A percentile compares a stretch with the other conserved stretches of the same genome.
phyloP scores from a whole-genome alignment of 2,888 invertebrate genomes.

The Temnothorax unifasciatus region DNA sequence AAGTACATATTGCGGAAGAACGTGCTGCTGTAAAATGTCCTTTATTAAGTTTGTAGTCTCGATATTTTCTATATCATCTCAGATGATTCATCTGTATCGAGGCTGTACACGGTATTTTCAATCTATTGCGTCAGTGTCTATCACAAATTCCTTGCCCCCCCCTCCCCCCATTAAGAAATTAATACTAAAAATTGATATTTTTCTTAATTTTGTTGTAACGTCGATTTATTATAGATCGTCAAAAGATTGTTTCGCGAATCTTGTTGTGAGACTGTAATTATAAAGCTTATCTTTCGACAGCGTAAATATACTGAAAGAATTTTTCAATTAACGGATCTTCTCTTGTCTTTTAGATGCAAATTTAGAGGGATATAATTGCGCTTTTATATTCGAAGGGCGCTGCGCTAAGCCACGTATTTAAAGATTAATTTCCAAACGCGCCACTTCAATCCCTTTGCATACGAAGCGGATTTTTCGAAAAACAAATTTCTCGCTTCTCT shows the following conservation, averaged over 20 bases:
- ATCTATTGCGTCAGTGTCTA: background rate
- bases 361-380: constrained; percentile 5
- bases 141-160: background rate
- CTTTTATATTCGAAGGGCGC: background rate
- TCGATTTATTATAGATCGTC: background rate
- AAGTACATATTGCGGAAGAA: constrained; percentile 52
- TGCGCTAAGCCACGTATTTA: background rate
- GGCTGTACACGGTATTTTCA: background rate
- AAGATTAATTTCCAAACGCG: constrained; percentile 17
- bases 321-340: background rate
- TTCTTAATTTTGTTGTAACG: background rate
- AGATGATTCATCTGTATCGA: too few relatives aligned
- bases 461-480: constrained; percentile 9
- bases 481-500: constrained; percentile 16
- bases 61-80: background rate
- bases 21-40: constrained; percentile 33
- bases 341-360: background rate
- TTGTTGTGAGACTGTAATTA: background rate
- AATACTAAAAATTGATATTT: background rate
- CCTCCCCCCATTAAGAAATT: background rate
- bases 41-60: constrained; percentile 31
- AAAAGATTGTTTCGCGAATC: background rate
- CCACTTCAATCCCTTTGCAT: background rate
- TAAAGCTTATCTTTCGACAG: background rate
- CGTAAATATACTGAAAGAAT: constrained; percentile 2